These are phyloP conservation scores for Gasterosteus nipponicus DNA, from an alignment of 2,113 vertebrate genomes.

Conservation along the genomic window DNA sequence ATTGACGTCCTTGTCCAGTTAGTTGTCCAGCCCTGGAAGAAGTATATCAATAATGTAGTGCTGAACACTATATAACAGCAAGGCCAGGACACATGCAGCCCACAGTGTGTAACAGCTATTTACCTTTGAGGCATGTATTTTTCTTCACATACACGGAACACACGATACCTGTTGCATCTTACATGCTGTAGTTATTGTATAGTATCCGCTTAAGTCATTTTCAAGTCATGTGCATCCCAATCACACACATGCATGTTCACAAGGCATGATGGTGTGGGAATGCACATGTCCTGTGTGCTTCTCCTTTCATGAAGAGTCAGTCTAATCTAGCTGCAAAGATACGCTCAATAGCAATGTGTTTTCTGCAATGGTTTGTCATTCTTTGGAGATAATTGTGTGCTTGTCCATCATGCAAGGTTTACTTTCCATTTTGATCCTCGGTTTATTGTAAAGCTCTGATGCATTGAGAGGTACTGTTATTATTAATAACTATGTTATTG, in stretches of 20 bases:
- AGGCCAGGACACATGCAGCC: neutral
- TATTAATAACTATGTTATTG: constrained; percentile 25
- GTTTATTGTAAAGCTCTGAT: constrained; percentile 7
- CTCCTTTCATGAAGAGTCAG: constrained; percentile 43
- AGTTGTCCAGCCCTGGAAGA: neutral
- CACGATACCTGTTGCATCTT: neutral
- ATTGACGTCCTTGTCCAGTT: neutral
- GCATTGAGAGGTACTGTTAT: neutral
- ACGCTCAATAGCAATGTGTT: constrained; percentile 44
- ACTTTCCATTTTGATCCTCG: neutral
- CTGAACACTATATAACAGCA: neutral
- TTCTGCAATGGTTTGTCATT: constrained; percentile 49
- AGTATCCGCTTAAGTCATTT: constrained; percentile 1
- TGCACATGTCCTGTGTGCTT: constrained; percentile 3
- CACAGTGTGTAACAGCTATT: neutral
- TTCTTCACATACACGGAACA: constrained; percentile 1
- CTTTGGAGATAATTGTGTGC: constrained; percentile 58
- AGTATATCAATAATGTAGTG: neutral
- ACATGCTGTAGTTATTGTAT: neutral
- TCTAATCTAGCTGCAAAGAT: constrained; percentile 47
- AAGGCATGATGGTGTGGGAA: neutral
- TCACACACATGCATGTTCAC: too few relatives aligned
- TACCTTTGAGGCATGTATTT: neutral
- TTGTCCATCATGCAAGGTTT: constrained; percentile 55
- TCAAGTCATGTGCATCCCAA: neutral